Conservation (phyloP, 2,888 invertebrate genomes). For the Polymixis lichenea region DNA sequence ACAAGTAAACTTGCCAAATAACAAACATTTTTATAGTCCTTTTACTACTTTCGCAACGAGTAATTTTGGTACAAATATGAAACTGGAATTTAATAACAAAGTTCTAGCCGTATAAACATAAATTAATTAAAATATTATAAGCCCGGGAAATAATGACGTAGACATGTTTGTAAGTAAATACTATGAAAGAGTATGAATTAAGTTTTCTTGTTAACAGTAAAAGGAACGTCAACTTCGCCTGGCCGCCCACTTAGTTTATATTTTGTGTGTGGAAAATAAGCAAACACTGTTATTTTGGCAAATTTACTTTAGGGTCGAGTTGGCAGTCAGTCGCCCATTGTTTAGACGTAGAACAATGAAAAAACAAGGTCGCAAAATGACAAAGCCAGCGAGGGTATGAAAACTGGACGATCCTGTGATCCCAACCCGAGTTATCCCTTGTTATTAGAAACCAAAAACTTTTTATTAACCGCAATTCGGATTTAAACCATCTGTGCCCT, state of each 20-base stretch:
- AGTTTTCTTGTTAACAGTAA: conserved; percentile 61
- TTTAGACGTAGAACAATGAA: conserved; percentile 77
- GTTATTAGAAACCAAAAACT: conserved; percentile 65
- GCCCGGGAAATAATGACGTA: conserved; percentile 26
- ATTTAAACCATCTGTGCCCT: conserved; percentile 45
- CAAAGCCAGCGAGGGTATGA: conserved; percentile 76
- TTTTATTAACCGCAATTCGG: conserved; percentile 59
- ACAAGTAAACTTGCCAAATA: conserved; percentile 40
- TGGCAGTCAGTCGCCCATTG: conserved; percentile 71
- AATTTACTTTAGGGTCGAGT: conserved; percentile 78
- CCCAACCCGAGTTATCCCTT: conserved; percentile 69
- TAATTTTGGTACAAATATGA: conserved; percentile 35
- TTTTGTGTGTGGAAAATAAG: conserved; percentile 74
- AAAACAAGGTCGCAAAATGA: conserved; percentile 78
- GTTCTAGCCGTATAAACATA: conserved; percentile 31
- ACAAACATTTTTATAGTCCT: conserved; percentile 13
- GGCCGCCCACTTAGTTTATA: conserved; percentile 68
- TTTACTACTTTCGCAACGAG: conserved; percentile 20
- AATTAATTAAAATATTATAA: conserved; percentile 38
- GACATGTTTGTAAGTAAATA: conserved; percentile 34
- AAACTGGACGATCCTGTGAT: conserved; percentile 71
- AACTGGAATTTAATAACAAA: conserved; percentile 39
- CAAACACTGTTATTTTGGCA: conserved; percentile 76
- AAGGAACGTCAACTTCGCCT: conserved; percentile 59
- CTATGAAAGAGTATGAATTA: conserved; percentile 42